phyloP scores from a whole-genome alignment of 2,113 vertebrate species.

The Trematomus loennbergii region DNA sequence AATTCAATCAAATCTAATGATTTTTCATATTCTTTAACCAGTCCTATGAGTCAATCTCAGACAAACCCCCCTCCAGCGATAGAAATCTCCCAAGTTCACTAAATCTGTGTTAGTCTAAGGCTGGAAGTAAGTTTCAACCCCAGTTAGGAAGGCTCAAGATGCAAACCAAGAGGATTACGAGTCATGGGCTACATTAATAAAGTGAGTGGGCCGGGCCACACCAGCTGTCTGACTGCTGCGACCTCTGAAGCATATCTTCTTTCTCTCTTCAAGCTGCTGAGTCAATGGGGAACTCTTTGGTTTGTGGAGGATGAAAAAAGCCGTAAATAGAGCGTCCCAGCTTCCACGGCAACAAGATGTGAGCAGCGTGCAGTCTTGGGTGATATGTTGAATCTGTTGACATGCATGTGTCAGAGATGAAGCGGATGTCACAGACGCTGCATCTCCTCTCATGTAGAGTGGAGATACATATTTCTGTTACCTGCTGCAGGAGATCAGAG shows the following conservation, averaged over 20 bases:
- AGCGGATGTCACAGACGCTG: conserved; percentile 2
- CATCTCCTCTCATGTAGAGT: not conserved
- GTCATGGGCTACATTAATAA: conserved; percentile 15
- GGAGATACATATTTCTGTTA: conserved; percentile 31
- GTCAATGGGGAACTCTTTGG: conserved; percentile 46
- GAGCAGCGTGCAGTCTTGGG: not conserved
- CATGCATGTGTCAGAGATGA: conserved; percentile 17
- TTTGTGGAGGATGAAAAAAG: conserved; percentile 41
- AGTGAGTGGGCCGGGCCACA: not conserved
- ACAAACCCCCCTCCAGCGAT: not conserved
- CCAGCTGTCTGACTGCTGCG: conserved; percentile 17
- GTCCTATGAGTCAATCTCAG: not conserved
- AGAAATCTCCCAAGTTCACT: not conserved
- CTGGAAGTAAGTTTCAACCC: not conserved
- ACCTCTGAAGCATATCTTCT: conserved; percentile 1
- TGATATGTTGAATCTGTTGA: conserved; percentile 28
- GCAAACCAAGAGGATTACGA: conserved; percentile 8
- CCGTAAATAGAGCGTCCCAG: conserved; percentile 43
- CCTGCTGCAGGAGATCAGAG: conserved; percentile 15
- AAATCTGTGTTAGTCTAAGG: not conserved
- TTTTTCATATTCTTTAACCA: not conserved
- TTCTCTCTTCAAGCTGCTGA: conserved; percentile 33
- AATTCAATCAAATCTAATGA: not conserved
- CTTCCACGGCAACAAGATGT: not conserved
- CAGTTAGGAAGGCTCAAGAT: not conserved